A percentile compares a stretch with the other conserved stretches of the same genome.
Conservation (phyloP, 2,888 invertebrate genomes). For the Synergus gifuensis region DNA sequence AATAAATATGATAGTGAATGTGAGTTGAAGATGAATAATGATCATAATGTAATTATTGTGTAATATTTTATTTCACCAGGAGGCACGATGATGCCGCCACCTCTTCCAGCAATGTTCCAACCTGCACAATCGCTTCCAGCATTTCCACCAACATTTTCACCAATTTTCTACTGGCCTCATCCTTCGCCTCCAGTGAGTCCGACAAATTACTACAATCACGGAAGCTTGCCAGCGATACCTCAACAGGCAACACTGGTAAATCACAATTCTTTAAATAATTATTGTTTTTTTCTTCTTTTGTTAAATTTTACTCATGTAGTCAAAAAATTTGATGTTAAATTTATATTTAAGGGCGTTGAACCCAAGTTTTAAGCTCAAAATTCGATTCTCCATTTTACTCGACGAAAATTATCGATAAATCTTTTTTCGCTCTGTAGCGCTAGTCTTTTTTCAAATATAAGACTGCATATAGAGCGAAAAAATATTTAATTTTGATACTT, state of each 20-base stretch:
- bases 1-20: background rate
- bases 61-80: constrained; percentile 76
- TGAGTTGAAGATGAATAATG: background rate
- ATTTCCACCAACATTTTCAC: constrained; percentile 82
- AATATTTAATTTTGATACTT: no score
- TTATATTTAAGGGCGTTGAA: background rate
- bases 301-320: background rate
- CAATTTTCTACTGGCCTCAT: constrained; percentile 93
- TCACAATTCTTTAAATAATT: constrained; percentile 36
- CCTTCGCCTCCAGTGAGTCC: constrained; percentile 97
- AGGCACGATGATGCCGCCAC: constrained; percentile 81
- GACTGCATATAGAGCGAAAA: no score
- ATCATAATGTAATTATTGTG: constrained; percentile 29
- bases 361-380: no score
- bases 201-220: constrained; percentile 88
- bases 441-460: no score
- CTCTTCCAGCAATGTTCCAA: constrained; percentile 79
- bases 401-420: no score
- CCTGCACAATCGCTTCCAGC: constrained; percentile 79
- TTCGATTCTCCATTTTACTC: no score
- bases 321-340: background rate
- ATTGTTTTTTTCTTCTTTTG: constrained; percentile 11
- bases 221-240: constrained; percentile 71
- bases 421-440: no score
- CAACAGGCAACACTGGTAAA: constrained; percentile 68